Evolutionary conservation across 2,797 vertebrate genomes (phyloP), one percentile per base, ranked within the genome.

Genomic region (Aldrovandia affinis): DNA sequence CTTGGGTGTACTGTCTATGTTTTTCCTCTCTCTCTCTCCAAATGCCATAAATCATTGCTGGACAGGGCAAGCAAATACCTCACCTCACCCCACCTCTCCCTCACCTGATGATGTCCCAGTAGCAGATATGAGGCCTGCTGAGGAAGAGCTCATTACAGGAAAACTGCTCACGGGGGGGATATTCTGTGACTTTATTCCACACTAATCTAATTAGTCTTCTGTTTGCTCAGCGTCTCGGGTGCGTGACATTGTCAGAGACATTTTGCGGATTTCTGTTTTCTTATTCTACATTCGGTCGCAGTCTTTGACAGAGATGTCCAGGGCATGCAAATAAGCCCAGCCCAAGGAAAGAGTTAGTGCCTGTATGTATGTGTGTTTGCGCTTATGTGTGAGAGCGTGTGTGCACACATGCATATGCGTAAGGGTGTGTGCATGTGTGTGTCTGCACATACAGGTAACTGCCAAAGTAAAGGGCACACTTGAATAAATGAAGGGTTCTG

Each of bases 21-120:
- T 77, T 70, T 70, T 77, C 28, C 44, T 47, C 33, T 12, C 28
- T 54, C 81, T 50, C n/a, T 77, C 33, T 75, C 73, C 42, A 30
- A 59, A 57, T 30, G 55, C 52, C 52, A 75, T 83, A 83, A 83
- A 83, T 83, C 81, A 75, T 57, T 25, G 3, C 22, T 30, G 47
- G 50, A 57, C 9, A 22, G 52, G 65, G 22, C 30, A 54, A 65
- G 61, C 22, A 39, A 82, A 82, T 82, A 73, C 28, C 47, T 65
- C 61, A 30, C 44, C 33, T 82, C 50, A 82, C 33, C 68, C 52
- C 33, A n/a, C 54, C 39, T 55, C 28, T 33, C 47, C n/a, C 30
- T 55, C 65, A 70, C 65, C 52, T 30, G 22, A 82, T 30, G 61
- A 65, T 65, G 61, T 36, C 65, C 65, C 30, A 18, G 65, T 20